Percentiles rank a stretch among this genome's conserved stretches.
Evolutionary conservation across 2,888 invertebrate species (phyloP).

Genomic region (Pteria penguin): DNA sequence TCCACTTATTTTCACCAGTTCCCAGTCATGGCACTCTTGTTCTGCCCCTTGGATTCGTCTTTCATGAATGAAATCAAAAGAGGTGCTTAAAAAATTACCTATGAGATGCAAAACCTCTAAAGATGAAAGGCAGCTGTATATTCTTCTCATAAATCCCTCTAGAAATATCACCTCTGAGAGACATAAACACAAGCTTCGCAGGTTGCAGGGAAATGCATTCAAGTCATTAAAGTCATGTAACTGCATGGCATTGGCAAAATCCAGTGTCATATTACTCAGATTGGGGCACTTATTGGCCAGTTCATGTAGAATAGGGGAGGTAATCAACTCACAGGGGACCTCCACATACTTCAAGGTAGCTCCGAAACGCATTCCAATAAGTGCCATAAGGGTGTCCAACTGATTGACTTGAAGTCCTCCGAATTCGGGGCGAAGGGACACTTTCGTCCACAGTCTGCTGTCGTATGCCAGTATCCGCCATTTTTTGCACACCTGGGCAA

Average conservation of each 20-base stretch:
- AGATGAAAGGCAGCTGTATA: slow-evolving; percentile 99
- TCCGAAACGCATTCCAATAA: slow-evolving; percentile 85
- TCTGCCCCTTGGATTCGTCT: no score
- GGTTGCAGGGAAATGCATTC: slow-evolving; percentile 98
- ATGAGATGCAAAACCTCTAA: slow-evolving; percentile 97
- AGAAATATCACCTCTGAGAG: slow-evolving; percentile 99
- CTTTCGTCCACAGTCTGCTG: slow-evolving; percentile 95
- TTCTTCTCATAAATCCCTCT: slow-evolving; percentile 99
- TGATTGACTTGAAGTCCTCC: slow-evolving; percentile 94
- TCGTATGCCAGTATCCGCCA: slow-evolving; percentile 98
- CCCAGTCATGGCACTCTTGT: no score
- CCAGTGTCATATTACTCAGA: slow-evolving; percentile 88
- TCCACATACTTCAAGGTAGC: slow-evolving; percentile 76
- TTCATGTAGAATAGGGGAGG: slow-evolving; percentile 97
- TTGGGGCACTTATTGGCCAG: slow-evolving; percentile 88
- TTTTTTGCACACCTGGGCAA: slow-evolving; percentile 96
- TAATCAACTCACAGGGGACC: slow-evolving; percentile 96
- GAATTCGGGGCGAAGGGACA: slow-evolving; percentile 96
- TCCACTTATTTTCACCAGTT: no score
- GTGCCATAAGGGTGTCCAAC: slow-evolving; percentile 90
- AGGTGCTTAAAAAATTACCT: slow-evolving; percentile 86
- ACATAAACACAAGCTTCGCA: slow-evolving; percentile 96
- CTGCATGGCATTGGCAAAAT: slow-evolving; percentile 94
- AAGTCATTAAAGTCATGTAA: slow-evolving; percentile 99
- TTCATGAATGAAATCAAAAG: no score